Base-by-base conservation (phyloP, 2,888 invertebrate genomes). In the Drosophila pseudotakahashii region DNA sequence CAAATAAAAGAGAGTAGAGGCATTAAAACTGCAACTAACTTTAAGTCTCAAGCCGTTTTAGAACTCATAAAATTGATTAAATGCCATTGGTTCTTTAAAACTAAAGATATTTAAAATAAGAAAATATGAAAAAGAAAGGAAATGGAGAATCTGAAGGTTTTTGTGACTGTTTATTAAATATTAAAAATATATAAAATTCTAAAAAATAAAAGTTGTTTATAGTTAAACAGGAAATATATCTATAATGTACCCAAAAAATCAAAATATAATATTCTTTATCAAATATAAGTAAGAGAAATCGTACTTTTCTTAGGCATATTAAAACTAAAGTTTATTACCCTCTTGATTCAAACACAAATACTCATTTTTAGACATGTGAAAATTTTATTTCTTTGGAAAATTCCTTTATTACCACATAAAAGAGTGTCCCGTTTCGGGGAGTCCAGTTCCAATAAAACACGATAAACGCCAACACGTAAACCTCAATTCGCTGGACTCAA, bases 381-480 rank as follows among this genome's bases (percentile, higher is more conserved):
- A 19, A 19, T 19, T 1, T 19, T 19, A 19, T 19, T 19, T 19
- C 19, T 23, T 23, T 3, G 7, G 30, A 1, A n/a, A 45, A 57
- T 19, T 11, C 19, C 13, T 32, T 6, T 11, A 53, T 42, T 23
- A 23, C 34, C 48, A 16, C 59, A 41, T 34, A 63, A 53, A 36
- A 14, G 13, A 30, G 42, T 62, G 45, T 39, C 34, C 53, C 48
- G 44, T 55, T 53, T 53, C n/a, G 39, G 16, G 6, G 7, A 62
- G 34, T 16, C 19, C n/a, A 39, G 19, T 30, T 23, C 41, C 39
- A 68, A 67, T 39, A 36, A 55, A 69, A 61, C 61, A 70, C 54
- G 70, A 70, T 26, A 42, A 41, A 51, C 61, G 30, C 39, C 50
- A 50, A 62, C 73, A 73, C 73, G 67, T 73, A 73, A 72, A 61